Base-by-base conservation (phyloP, 2,797 vertebrate genomes). In the Sebastes miniatus region DNA sequence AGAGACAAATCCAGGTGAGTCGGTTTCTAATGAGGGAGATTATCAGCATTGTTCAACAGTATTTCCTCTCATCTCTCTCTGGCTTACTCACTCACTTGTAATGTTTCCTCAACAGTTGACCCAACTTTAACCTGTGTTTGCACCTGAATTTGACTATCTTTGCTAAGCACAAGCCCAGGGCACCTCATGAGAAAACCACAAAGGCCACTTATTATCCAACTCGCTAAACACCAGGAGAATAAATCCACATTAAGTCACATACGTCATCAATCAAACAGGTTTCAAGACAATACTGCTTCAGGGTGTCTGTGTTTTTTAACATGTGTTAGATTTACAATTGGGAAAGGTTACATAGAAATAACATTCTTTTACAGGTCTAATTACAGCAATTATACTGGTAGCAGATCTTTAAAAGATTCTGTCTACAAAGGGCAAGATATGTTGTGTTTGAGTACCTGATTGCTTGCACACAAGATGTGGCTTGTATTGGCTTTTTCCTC, bases 401-500 rank as follows among this genome's bases (percentile, higher is more conserved):
- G 83, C 88, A 85, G 77, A 85, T 88, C 89, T 87, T 81, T 64
- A 76, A 70, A 86, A 80, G 86, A 87, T 79, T 90, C 69, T 34
- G 50, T 24, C 71, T 81, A 91, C 90, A 93, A 89, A 87, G 79
- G 58, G 80, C 63, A 84, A 81, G 84, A 90, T 86, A 88, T 89
- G 85, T 83, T 87, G 88, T 84, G 83, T 91, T 88, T 83, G 89
- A 94, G 89, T 83, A 84, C 75, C 90, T 92, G 93, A 94, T 94
- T 90, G 89, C 91, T 89, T 76, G 65, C 79, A 58, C 86, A 89
- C 96, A 96, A 94, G 96, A 95, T 87, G 89, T 92, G 92, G 93
- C 96, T 93, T 96, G 96, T 77, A 74, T 85, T 84, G 92, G 89
- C 93, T 93, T 91, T 94, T 91, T 90, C 90, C 89, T 85, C 84